Conservation (phyloP, 2,888 invertebrate genomes). For the Cinara cedri region DNA sequence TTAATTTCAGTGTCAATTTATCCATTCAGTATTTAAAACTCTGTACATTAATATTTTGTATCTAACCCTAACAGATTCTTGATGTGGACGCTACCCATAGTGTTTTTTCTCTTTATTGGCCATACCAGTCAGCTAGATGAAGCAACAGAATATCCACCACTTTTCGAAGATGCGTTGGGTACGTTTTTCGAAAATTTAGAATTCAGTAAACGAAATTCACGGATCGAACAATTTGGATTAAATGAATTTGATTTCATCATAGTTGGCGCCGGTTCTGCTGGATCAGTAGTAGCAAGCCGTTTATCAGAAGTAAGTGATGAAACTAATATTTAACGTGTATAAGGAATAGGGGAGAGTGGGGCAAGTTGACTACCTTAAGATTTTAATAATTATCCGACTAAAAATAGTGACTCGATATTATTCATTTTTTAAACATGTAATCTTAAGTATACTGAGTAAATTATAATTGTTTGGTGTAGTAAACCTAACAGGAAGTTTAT, state of each 20-base stretch:
- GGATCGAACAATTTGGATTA: slow-evolving; percentile 65
- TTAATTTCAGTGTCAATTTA: no score
- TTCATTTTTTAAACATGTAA: no score
- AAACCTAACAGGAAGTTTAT: no score
- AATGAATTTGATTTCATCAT: slow-evolving; percentile 78
- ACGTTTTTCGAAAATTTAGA: slow-evolving; percentile 65
- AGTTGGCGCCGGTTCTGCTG: slow-evolving; percentile 74
- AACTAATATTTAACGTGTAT: background rate
- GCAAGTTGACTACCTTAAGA: no score
- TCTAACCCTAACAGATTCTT: no score
- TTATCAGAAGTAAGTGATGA: slow-evolving; percentile 63
- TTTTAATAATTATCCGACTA: no score
- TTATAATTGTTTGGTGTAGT: no score
- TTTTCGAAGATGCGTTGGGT: slow-evolving; percentile 57
- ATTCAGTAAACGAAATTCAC: slow-evolving; percentile 67
- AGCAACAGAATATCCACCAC: slow-evolving; percentile 56
- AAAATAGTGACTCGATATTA: no score
- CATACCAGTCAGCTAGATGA: background rate
- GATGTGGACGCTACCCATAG: background rate
- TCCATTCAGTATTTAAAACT: no score
- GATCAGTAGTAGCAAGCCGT: slow-evolving; percentile 62
- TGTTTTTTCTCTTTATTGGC: background rate
- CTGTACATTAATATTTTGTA: no score
- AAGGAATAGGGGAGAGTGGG: no score
- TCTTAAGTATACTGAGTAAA: no score